Conservation (phyloP, 2,888 invertebrate genomes). For the Tillus elongatus region DNA sequence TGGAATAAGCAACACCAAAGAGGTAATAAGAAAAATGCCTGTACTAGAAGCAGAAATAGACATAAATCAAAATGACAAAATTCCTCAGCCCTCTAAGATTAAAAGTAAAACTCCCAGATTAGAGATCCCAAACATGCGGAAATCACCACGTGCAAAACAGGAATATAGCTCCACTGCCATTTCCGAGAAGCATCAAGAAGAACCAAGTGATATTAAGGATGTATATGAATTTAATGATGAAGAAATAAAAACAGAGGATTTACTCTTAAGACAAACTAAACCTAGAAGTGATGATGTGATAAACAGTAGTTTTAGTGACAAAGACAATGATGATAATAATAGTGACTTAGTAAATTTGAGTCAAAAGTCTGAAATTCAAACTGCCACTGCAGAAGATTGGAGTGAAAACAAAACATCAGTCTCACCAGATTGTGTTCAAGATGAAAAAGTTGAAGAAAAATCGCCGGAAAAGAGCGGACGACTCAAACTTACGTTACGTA, state of each 20-base stretch:
- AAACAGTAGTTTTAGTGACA: too few species aligned
- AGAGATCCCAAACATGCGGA: slow-evolving; percentile 14
- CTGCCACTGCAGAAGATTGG: slow-evolving; percentile 13
- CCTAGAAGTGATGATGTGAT: slow-evolving; percentile 24
- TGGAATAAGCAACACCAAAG: slow-evolving; percentile 25
- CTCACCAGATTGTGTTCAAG: slow-evolving; percentile 25
- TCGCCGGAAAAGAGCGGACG: slow-evolving; percentile 43
- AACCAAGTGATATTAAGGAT: slow-evolving; percentile 32
- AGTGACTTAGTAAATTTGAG: slow-evolving; percentile 14
- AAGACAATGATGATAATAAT: slow-evolving; percentile 8
- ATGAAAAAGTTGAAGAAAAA: slow-evolving; percentile 22
- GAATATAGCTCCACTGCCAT: slow-evolving; percentile 25
- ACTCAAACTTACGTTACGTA: slow-evolving; percentile 70
- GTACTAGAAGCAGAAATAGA: too few species aligned
- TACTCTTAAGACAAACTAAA: slow-evolving; percentile 19
- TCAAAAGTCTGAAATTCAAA: slow-evolving; percentile 20
- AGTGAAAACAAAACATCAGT: slow-evolving; percentile 4
- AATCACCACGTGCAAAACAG: slow-evolving; percentile 21
- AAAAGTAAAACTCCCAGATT: slow-evolving; percentile 7
- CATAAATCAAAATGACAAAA: slow-evolving; percentile 11
- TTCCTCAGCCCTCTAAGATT: slow-evolving; percentile 9
- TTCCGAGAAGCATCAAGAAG: slow-evolving; percentile 19
- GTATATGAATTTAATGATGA: slow-evolving; percentile 39
- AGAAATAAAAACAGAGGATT: slow-evolving; percentile 18
- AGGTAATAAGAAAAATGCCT: too few species aligned